Conservation (phyloP, 1,140 invertebrate species). For the Trachelipus rathkii region DNA sequence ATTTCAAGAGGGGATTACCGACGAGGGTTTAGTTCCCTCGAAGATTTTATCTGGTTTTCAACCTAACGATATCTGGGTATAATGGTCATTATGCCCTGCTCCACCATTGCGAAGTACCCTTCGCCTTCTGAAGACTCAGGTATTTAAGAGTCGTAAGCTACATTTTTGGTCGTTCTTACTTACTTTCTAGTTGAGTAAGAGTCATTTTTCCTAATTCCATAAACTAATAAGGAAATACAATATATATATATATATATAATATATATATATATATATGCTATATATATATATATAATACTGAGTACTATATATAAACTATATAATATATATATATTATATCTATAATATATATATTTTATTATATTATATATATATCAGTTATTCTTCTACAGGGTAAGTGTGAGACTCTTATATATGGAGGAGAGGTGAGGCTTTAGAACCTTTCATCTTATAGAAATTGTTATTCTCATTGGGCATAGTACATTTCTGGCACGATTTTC, state of each 20-base stretch:
- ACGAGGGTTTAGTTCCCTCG: background rate
- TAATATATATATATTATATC: background rate
- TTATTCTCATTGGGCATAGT: too few species aligned
- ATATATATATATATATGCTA: constrained; percentile 12
- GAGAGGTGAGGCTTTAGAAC: too few species aligned
- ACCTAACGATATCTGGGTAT: background rate
- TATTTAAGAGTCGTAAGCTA: too few species aligned
- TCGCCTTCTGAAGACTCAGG: too few species aligned
- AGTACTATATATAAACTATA: constrained; percentile 15
- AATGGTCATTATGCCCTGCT: background rate
- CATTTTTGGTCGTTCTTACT: background rate
- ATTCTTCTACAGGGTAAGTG: too few species aligned
- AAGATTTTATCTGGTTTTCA: background rate
- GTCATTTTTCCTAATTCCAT: background rate
- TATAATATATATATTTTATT: too few species aligned
- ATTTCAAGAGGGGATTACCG: constrained; percentile 9
- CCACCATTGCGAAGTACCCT: background rate
- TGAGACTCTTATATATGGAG: too few species aligned
- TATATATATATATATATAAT: constrained; percentile 13
- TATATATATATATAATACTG: constrained; percentile 15
- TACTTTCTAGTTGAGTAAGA: background rate
- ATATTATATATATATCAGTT: too few species aligned
- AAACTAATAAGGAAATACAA: background rate
- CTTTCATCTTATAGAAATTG: too few species aligned
- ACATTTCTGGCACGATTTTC: too few species aligned